phyloP scores from a whole-genome alignment of 1,140 invertebrate genomes.

The Pantala flavescens region DNA sequence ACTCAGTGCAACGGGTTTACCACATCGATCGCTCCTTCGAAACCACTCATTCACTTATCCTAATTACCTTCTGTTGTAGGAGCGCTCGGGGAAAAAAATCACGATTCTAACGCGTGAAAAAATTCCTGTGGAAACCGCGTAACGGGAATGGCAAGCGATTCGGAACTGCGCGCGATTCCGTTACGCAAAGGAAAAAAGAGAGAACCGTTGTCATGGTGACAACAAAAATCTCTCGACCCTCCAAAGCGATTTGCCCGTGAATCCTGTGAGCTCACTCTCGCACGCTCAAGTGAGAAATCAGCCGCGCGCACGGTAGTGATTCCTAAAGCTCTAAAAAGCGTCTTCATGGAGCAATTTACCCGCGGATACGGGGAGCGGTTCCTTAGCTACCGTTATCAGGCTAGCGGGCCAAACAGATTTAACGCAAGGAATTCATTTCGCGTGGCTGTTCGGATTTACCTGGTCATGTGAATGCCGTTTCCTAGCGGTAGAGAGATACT shows the following conservation, averaged over 20 bases:
- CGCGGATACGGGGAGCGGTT: neutral
- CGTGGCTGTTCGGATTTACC: too few species aligned
- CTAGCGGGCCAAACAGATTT: constrained; percentile 4
- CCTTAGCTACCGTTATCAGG: neutral
- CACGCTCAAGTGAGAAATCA: neutral
- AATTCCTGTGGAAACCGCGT: too few species aligned
- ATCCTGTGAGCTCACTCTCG: neutral
- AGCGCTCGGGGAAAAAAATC: too few species aligned
- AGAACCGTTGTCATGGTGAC: neutral
- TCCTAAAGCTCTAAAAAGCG: too few species aligned
- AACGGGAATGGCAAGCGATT: too few species aligned
- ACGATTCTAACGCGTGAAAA: too few species aligned
- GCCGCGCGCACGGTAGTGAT: neutral
- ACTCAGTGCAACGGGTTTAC: too few species aligned
- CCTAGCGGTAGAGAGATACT: too few species aligned
- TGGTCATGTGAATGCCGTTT: too few species aligned
- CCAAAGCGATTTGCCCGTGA: neutral
- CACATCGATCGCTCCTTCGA: too few species aligned
- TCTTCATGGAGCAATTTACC: neutral
- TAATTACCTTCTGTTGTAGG: too few species aligned
- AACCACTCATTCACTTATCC: too few species aligned
- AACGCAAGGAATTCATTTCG: neutral
- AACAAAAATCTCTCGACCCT: neutral
- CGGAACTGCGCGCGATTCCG: neutral
- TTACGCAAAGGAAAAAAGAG: neutral